Evolutionary conservation across 2,888 invertebrate genomes (phyloP).

Genomic region (Drosophila testacea): DNA sequence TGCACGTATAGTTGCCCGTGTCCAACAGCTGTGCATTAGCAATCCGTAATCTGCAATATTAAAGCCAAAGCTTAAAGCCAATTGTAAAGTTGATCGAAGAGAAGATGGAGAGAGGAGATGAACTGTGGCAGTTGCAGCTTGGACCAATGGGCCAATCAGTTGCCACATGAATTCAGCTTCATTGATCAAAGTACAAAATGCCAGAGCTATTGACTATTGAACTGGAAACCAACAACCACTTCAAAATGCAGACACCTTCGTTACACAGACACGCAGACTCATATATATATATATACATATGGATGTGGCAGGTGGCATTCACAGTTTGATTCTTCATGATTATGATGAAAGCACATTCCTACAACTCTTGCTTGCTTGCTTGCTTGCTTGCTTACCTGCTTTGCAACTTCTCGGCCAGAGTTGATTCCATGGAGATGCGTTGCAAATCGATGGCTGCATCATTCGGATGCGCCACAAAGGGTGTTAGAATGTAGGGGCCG

Average conservation of each 20-base stretch:
- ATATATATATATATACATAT: conserved; percentile 1
- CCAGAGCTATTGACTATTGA: conserved; percentile 41
- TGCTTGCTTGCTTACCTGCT: conserved; percentile 85
- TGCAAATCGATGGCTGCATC: conserved; percentile 84
- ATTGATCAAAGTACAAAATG: conserved; percentile 72
- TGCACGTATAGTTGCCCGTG: conserved; percentile 95
- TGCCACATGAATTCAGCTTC: conserved; percentile 66
- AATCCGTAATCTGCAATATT: conserved; percentile 88
- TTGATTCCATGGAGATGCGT: conserved; percentile 84
- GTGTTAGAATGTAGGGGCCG: conserved; percentile 85
- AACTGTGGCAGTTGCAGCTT: not conserved
- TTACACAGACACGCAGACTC: conserved; percentile 1
- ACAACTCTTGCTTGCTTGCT: conserved; percentile 25
- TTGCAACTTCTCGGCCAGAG: conserved; percentile 89
- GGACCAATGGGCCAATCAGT: conserved; percentile 45
- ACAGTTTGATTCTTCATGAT: conserved; percentile 26
- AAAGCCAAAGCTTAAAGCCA: conserved; percentile 56
- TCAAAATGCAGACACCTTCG: conserved; percentile 19
- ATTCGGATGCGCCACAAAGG: conserved; percentile 84
- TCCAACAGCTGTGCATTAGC: conserved; percentile 90
- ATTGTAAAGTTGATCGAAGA: conserved; percentile 1
- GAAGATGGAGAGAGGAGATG: no score
- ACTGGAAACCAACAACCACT: conserved; percentile 50
- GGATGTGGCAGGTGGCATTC: not conserved
- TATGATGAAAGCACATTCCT: conserved; percentile 25